Base-by-base conservation (phyloP, 2,113 vertebrate species). In the Bothrops jararaca region DNA sequence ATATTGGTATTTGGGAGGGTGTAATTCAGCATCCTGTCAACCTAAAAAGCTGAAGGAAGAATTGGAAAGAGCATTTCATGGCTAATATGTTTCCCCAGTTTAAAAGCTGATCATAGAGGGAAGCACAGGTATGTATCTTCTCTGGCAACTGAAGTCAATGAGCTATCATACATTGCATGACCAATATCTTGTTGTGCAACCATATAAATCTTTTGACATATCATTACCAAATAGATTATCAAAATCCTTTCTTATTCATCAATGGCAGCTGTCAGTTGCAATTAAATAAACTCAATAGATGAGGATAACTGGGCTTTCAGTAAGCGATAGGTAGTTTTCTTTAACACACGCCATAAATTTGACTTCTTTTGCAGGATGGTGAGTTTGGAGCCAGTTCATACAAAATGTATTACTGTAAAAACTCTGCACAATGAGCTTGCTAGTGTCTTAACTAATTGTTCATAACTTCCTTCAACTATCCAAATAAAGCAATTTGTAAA, bases 311-410 rank as follows among this genome's bases (percentile, higher is more conserved):
- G 15, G 50, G 87, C 52, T 95, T 94, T 74, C 90, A 89, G 86
- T 95, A 93, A 93, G 90, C 95, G 94, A 93, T 90, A 3, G 93
- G 88, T 89, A 89, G 92, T 93, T 94, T 94, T 29, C 13, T 18
- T 34, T 11, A 12, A 1, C 26, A 91, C 34, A 52, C 45, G 39
- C 48, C 93, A 90, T 54, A 85, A 29, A 24, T 87, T 5, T 88
- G 80, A 2, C 2, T 5, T 1, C 3, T 88, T 95, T 48, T 90
- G 93, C 93, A 15, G 13, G 58, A 56, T 24, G 11, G 42, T 39
- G 64, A 93, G 90, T 57, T 50, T 6, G 64, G 15, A 94, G 94
- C 90, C 53, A 50, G 20, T 48, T 15, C 20, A 85, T 11, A 45
- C 23, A 74, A 91, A 22, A 80, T 48, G 13, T n/a, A 20, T 4